phyloP scores from a whole-genome alignment of 2,888 invertebrate genomes.

The Psylliodes chrysocephalus region DNA sequence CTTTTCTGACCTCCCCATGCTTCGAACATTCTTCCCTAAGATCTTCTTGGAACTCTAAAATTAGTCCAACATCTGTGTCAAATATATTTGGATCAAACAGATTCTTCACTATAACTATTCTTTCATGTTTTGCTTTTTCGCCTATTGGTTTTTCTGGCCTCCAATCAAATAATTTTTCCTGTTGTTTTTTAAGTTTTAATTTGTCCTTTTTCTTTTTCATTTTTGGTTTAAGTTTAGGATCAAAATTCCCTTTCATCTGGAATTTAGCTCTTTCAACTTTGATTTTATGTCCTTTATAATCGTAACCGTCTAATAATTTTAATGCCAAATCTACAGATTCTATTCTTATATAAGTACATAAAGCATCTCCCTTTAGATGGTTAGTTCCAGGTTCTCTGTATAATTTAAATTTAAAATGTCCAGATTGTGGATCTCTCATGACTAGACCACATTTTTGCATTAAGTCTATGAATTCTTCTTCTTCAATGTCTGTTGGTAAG shows the following conservation, averaged over 20 bases:
- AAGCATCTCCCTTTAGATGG: conserved; percentile 92
- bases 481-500: conserved; percentile 87
- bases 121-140: conserved; percentile 88
- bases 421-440: conserved; percentile 69
- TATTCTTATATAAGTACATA: conserved; percentile 94
- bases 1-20: conserved; percentile 92
- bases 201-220: conserved; percentile 89
- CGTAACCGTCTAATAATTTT: conserved; percentile 89
- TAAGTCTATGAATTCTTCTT: conserved; percentile 89
- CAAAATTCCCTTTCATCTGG: conserved; percentile 92
- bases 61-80: conserved; percentile 87
- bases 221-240: conserved; percentile 92
- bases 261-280: conserved; percentile 94
- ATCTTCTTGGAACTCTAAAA: conserved; percentile 92
- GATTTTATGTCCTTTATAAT: conserved; percentile 81
- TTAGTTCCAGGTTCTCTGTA: conserved; percentile 85
- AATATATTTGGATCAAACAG: conserved; percentile 90
- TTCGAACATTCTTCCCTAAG: conserved; percentile 89
- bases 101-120: conserved; percentile 92
- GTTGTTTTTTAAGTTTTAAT: conserved; percentile 90
- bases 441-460: conserved; percentile 98
- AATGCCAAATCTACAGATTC: conserved; percentile 95
- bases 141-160: conserved; percentile 90
- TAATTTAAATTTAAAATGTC: conserved; percentile 68
- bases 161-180: conserved; percentile 97